Evolutionary conservation across 1,140 invertebrate genomes (phyloP), one percentile per base, ranked within the genome.

Genomic region (Sitophilus oryzae): DNA sequence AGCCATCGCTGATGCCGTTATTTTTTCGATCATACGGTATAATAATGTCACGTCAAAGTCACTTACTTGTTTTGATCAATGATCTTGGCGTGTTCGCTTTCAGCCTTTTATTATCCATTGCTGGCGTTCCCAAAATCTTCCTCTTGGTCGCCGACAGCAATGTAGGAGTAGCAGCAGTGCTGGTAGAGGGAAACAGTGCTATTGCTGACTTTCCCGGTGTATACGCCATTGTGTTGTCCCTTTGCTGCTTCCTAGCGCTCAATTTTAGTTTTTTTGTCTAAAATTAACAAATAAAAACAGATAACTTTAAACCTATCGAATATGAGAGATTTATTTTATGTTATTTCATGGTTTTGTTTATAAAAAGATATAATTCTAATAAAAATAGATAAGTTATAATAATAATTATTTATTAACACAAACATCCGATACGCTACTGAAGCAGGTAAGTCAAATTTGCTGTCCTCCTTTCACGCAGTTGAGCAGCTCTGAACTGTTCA

Each of bases 241-340:
- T 14, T 47, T 64, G 53, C 37, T 51, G 25, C 42, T 65, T 65
- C 18, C 58, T 49, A 10, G 62, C 59, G 41, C 62, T 65, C 22
- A 64, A 30, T 46, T 64, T 63, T 44, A 55, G 15, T 36, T 61
- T 61, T 9, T 25, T 48, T 8, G 49, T 16, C 54, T 62, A 25
- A 40, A 56, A 56, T 21, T 47, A 18, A 49, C 47, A 41, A 35
- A 15, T 19, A 23, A 23, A 44, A 16, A n/a, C n/a, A n/a, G n/a
- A n/a, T n/a, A n/a, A n/a, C n/a, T n/a, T n/a, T n/a, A n/a, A n/a
- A n/a, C n/a, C n/a, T n/a, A n/a, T n/a, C n/a, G n/a, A n/a, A n/a
- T n/a, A n/a, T n/a, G n/a, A n/a, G n/a, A n/a, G n/a, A n/a, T n/a
- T n/a, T n/a, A n/a, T n/a, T n/a, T n/a, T n/a, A n/a, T n/a, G n/a